Evolutionary conservation across 2,797 vertebrate species (phyloP).

Genomic region (Sylvilagus floridanus): DNA sequence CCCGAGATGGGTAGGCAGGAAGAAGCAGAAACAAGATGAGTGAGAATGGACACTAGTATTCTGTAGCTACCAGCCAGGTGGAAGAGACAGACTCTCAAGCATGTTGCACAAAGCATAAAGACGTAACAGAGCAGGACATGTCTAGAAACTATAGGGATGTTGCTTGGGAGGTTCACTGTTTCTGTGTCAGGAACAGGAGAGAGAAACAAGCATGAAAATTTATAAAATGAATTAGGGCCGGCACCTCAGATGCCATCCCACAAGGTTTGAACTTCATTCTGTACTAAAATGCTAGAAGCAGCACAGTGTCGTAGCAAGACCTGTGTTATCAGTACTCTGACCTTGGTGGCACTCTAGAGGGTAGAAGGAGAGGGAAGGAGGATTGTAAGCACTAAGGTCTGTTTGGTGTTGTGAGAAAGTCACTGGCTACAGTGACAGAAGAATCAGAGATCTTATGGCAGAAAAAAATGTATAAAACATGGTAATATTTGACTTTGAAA

Average conservation of each 20-base stretch:
- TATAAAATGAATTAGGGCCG: background rate
- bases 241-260: background rate
- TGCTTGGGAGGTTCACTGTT: background rate
- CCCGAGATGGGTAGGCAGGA: background rate
- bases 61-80: background rate
- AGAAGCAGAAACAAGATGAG: background rate
- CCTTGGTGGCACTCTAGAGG: background rate
- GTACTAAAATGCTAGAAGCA: background rate
- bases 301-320: too few species aligned
- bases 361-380: background rate
- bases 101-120: background rate
- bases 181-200: background rate
- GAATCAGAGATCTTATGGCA: background rate
- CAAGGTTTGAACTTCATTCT: background rate
- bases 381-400: background rate
- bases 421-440: background rate
- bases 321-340: background rate
- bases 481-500: background rate
- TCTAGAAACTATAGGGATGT: background rate
- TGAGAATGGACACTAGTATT: background rate
- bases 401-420: background rate
- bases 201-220: background rate
- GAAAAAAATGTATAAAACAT: background rate
- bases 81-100: background rate
- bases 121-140: background rate